Evolutionary conservation across 2,888 invertebrate genomes (phyloP).

Genomic region (Tetrapedia diversipes): DNA sequence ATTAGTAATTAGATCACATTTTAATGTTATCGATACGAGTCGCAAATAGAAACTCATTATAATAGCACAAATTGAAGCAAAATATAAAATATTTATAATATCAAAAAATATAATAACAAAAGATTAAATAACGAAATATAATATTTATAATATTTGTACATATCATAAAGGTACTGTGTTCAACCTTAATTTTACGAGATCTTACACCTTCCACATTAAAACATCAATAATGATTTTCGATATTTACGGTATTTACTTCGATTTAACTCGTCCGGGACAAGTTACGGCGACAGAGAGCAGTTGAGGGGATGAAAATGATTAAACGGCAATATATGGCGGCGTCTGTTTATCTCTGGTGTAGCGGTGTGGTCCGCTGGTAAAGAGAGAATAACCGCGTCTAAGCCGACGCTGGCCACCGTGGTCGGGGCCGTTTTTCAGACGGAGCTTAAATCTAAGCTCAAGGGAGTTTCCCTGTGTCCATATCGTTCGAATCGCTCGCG

Average conservation of each 20-base stretch:
- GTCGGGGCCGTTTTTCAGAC: constrained; percentile 49
- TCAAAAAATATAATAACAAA: too few relatives aligned
- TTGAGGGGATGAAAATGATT: constrained; percentile 53
- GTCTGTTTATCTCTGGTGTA: constrained; percentile 33
- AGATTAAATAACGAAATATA: too few relatives aligned
- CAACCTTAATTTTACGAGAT: too few relatives aligned
- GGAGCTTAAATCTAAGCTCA: constrained; percentile 54
- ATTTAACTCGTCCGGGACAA: constrained; percentile 4
- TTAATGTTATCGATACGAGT: too few relatives aligned
- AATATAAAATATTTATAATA: too few relatives aligned
- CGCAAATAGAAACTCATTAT: too few relatives aligned
- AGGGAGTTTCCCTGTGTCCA: constrained; percentile 37
- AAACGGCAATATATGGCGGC: constrained; percentile 28
- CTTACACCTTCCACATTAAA: too few relatives aligned
- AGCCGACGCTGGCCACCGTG: constrained; percentile 31
- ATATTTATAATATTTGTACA: too few relatives aligned
- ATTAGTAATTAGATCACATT: too few relatives aligned
- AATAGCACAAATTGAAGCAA: too few relatives aligned
- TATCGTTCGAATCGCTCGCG: constrained; percentile 36
- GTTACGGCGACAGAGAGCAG: constrained; percentile 28
- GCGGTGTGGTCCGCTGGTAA: not conserved
- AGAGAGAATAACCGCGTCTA: constrained; percentile 38
- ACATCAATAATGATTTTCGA: too few relatives aligned
- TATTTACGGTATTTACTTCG: constrained; percentile 33
- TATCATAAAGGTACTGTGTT: too few relatives aligned